phyloP scores from a whole-genome alignment of 1,140 invertebrate species.

The Dreissena polymorpha region DNA sequence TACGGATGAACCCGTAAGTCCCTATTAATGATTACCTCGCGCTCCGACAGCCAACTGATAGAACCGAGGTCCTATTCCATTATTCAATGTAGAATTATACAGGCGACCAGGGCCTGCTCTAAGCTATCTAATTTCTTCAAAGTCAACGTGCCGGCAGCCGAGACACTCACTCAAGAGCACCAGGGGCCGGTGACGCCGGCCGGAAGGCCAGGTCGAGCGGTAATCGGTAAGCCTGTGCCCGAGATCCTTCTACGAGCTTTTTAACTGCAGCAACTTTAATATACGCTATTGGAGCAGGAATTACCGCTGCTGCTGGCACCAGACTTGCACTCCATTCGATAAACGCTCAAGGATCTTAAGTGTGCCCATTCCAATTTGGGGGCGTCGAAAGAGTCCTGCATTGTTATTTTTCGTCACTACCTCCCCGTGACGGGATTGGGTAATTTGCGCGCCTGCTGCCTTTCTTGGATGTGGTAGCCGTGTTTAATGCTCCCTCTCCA shows the following conservation, averaged over 20 bases:
- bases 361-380: slow-evolving; percentile 94
- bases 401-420: slow-evolving; percentile 93
- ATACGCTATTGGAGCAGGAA: slow-evolving; percentile 95
- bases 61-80: too few species aligned
- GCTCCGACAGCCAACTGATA: slow-evolving; percentile 83
- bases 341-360: slow-evolving; percentile 86
- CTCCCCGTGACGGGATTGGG: slow-evolving; percentile 88
- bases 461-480: slow-evolving; percentile 89
- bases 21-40: slow-evolving; percentile 87
- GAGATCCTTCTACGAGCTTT: slow-evolving; percentile 80
- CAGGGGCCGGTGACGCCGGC: slow-evolving; percentile 62
- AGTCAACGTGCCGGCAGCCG: slow-evolving; percentile 81
- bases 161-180: slow-evolving; percentile 79
- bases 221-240: slow-evolving; percentile 68
- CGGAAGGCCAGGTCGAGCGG: slow-evolving; percentile 66
- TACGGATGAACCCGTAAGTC: slow-evolving; percentile 79
- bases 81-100: slow-evolving; percentile 91
- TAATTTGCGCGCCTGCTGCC: slow-evolving; percentile 93
- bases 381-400: slow-evolving; percentile 88
- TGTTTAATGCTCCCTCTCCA: slow-evolving; percentile 88
- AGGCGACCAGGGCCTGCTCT: slow-evolving; percentile 86
- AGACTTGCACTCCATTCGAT: slow-evolving; percentile 94
- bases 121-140: slow-evolving; percentile 93
- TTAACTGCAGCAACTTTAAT: slow-evolving; percentile 82
- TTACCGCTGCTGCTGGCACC: slow-evolving; percentile 88